phyloP scores from a whole-genome alignment of 2,888 invertebrate genomes.

The Synanthedon myopaeformis region DNA sequence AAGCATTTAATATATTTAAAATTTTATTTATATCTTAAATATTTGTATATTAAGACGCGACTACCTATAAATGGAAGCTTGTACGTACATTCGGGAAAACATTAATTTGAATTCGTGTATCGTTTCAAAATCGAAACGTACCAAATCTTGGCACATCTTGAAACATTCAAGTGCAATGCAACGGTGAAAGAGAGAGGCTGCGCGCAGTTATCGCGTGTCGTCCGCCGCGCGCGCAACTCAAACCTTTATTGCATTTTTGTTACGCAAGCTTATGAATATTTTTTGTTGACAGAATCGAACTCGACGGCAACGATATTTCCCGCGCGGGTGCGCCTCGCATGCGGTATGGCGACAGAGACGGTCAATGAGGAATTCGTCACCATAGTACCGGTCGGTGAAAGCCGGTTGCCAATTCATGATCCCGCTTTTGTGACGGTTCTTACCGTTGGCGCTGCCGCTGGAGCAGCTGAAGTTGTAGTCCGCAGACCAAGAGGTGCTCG shows the following conservation, averaged over 20 bases:
- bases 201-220: constrained; percentile 38
- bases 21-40: too few species aligned
- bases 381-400: constrained; percentile 69
- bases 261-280: constrained; percentile 49
- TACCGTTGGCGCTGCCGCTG: constrained; percentile 62
- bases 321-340: constrained; percentile 38
- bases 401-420: constrained; percentile 39
- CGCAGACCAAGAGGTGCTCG: constrained; percentile 90
- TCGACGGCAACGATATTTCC: constrained; percentile 33
- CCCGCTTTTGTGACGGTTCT: constrained; percentile 72
- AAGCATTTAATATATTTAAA: too few species aligned
- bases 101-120: not conserved
- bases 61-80: too few species aligned
- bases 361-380: constrained; percentile 68
- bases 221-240: constrained; percentile 31
- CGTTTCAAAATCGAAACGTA: constrained; percentile 9
- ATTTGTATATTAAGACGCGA: too few species aligned
- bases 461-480: constrained; percentile 81
- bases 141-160: constrained; percentile 31
- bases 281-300: constrained; percentile 54
- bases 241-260: constrained; percentile 38
- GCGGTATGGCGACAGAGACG: constrained; percentile 61
- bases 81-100: too few species aligned
- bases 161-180: constrained; percentile 41
- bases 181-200: constrained; percentile 59